Evolutionary conservation across 2,797 vertebrate species (phyloP).

Genomic region (Muraenolepis orangiensis): DNA sequence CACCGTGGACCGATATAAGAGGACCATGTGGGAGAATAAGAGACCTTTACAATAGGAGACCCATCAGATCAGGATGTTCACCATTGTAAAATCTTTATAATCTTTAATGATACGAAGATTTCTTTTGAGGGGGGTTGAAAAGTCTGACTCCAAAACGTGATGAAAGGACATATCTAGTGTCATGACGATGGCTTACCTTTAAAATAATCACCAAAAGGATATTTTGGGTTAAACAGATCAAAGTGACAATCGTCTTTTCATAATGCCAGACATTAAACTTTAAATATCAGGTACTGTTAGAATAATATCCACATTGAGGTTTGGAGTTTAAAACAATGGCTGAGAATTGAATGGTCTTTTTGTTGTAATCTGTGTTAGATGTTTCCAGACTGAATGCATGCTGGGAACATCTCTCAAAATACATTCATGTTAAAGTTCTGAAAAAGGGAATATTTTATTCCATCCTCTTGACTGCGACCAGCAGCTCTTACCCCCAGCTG

Average conservation of each 20-base stretch:
- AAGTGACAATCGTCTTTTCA: not conserved
- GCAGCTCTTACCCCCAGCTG: not conserved
- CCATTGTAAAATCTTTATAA: not conserved
- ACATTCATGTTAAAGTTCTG: not conserved
- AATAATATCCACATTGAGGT: not conserved
- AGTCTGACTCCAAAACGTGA: not conserved
- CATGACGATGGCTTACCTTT: not conserved
- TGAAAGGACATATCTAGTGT: not conserved
- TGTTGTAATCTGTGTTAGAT: not conserved
- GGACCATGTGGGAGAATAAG: not conserved
- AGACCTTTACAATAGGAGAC: not conserved
- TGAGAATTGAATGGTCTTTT: not conserved
- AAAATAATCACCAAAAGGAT: not conserved
- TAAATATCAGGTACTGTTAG: not conserved
- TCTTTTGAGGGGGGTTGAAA: not conserved
- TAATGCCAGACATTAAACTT: not conserved
- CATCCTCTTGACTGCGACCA: conserved; percentile 1
- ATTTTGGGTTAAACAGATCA: conserved; percentile 7
- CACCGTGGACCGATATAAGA: not conserved
- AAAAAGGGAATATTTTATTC: conserved; percentile 1
- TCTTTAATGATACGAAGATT: not conserved
- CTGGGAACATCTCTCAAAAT: conserved; percentile 4
- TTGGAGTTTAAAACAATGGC: too few species aligned
- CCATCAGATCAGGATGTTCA: too few species aligned
- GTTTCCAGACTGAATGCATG: not conserved